Percentiles rank a stretch among this genome's conserved stretches.
Conservation (phyloP, 2,888 invertebrate genomes). For the Onchidella celtica region DNA sequence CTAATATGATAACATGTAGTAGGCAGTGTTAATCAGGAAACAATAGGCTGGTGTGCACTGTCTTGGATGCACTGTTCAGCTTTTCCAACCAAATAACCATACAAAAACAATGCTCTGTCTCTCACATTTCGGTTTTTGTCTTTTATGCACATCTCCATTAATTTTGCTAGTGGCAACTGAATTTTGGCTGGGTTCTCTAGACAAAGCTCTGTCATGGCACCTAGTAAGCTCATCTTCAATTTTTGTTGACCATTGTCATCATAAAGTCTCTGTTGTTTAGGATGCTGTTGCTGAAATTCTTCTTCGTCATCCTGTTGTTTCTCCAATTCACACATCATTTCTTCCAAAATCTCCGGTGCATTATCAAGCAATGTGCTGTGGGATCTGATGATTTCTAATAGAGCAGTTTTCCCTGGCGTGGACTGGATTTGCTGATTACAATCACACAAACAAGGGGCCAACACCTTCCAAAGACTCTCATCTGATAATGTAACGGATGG, state of each 20-base stretch:
- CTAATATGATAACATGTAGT: too few relatives aligned
- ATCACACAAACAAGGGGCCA: background rate
- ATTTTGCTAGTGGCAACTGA: slow-evolving; percentile 73
- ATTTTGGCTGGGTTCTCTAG: slow-evolving; percentile 70
- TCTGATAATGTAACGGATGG: slow-evolving; percentile 25
- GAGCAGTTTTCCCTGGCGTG: slow-evolving; percentile 9
- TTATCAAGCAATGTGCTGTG: slow-evolving; percentile 12
- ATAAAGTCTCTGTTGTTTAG: background rate
- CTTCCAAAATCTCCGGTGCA: slow-evolving; percentile 35
- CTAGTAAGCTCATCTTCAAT: slow-evolving; percentile 67
- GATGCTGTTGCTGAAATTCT: background rate
- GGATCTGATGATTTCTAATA: slow-evolving; percentile 18
- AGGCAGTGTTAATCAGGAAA: too few relatives aligned
- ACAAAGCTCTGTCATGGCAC: slow-evolving; percentile 69
- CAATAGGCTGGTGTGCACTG: too few relatives aligned
- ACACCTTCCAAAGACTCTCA: slow-evolving; percentile 1
- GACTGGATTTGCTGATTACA: slow-evolving; percentile 7
- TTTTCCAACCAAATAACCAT: slow-evolving; percentile 55
- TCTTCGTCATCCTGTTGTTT: background rate
- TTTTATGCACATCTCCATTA: slow-evolving; percentile 68
- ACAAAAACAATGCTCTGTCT: slow-evolving; percentile 62
- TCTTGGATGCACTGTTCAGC: too few relatives aligned
- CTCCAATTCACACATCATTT: slow-evolving; percentile 22
- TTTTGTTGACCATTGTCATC: background rate
- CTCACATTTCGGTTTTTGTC: slow-evolving; percentile 60